Evolutionary conservation across 2,888 invertebrate genomes (phyloP), one percentile per base, ranked within the genome.

Genomic region (Philaethria dido): DNA sequence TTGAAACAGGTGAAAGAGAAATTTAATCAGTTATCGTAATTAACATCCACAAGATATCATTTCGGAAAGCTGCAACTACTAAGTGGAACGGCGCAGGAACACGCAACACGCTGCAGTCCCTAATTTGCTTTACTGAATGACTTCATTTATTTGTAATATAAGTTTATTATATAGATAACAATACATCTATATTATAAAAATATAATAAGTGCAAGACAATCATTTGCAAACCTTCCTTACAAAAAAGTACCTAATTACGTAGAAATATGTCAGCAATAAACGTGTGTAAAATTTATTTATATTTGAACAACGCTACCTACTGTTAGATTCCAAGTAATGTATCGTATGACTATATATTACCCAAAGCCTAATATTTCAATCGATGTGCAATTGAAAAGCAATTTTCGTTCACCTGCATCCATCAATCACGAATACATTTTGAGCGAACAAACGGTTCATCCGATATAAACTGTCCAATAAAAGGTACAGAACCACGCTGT

Each of bases 401-500:
- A 77, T 77, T 77, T 74, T 72, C 69, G 68, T 72, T 72, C 68
- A 66, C 68, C 70, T 71, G 74, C 70, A 73, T 74, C 72, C 75
- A 73, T 76, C 77, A 77, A 77, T 75, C 77, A 75, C 70, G 68
- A 25, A 62, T 70, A 70, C 72, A 73, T 63, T 71, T 68, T 67
- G 68, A 72, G 69, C 70, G 71, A 72, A 72, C 74, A 71, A 74
- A 71, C 69, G 72, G 69, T 66, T 65, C 72, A 67, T 68, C 69
- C 70, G 69, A 71, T 73, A 70, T 68, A 71, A 70, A 69, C 69
- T 74, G 77, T 76, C 72, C 74, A 74, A 73, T 75, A 76, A 78
- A 74, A 75, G 74, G 74, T 72, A 77, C 83, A 82, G 78, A 84
- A 77, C 69, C 74, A 72, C 78, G 79, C 80, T 81, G 81, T 85